Evolutionary conservation across 1,140 invertebrate species (phyloP).

Genomic region (Heterodera carotae): DNA sequence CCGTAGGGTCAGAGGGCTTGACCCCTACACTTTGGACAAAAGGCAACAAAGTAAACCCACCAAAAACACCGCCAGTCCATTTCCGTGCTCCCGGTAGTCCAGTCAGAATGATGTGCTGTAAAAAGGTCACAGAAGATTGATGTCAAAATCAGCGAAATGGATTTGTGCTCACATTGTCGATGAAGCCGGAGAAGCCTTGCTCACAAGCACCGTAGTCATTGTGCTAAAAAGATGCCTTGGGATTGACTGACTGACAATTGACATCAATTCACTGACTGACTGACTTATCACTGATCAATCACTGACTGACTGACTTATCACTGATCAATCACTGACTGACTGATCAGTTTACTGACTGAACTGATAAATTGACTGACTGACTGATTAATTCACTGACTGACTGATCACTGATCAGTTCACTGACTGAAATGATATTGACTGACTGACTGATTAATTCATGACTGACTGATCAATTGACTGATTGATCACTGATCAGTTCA

Average conservation of each 20-base stretch:
- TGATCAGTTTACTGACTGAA: neutral
- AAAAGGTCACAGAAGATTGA: neutral
- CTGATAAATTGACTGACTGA: too few relatives aligned
- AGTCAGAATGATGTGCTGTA: conserved; percentile 58
- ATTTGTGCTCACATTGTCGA: conserved; percentile 46
- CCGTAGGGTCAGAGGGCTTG: too few relatives aligned
- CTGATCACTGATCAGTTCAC: too few relatives aligned
- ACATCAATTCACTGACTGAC: too few relatives aligned
- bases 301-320: too few relatives aligned
- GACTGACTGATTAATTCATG: neutral
- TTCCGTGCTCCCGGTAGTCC: conserved; percentile 62
- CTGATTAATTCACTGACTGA: too few relatives aligned
- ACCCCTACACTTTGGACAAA: too few relatives aligned
- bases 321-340: too few relatives aligned
- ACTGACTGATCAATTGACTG: too few relatives aligned
- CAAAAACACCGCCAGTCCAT: conserved; percentile 61
- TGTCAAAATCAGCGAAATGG: neutral
- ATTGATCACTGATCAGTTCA: neutral
- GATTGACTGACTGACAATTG: neutral
- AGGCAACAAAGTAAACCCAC: neutral
- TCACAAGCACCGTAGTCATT: conserved; percentile 64
- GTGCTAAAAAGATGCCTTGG: conserved; percentile 43
- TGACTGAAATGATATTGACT: too few relatives aligned
- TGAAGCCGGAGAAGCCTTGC: conserved; percentile 60
- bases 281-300: too few relatives aligned